Percentiles rank a stretch among this genome's conserved stretches.
phyloP scores from a whole-genome alignment of 2,797 vertebrate species.

The Melanotaenia trifasciata region DNA sequence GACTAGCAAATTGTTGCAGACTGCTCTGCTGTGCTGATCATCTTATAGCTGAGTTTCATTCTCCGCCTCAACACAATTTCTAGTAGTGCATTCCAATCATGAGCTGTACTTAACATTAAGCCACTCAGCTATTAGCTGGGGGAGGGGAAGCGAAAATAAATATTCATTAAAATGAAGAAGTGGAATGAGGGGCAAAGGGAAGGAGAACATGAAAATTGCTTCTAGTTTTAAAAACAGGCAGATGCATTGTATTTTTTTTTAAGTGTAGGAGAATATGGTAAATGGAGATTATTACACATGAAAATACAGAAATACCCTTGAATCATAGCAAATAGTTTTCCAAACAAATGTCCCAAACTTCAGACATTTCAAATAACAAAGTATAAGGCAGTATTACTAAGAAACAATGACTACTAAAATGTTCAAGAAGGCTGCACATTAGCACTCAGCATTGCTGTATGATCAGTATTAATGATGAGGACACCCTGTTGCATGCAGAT shows the following conservation, averaged over 20 bases:
- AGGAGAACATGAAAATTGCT: not conserved
- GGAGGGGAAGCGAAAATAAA: slow-evolving; percentile 57
- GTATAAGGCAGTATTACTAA: not conserved
- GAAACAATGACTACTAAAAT: not conserved
- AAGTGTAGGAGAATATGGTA: not conserved
- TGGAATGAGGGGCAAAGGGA: slow-evolving; percentile 6
- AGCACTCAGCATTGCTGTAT: slow-evolving; percentile 15
- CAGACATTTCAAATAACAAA: not conserved
- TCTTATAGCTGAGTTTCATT: slow-evolving; percentile 31
- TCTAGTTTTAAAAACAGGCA: slow-evolving; percentile 5
- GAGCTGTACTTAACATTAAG: slow-evolving; percentile 65
- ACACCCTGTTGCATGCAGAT: slow-evolving; percentile 83
- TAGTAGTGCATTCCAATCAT: slow-evolving; percentile 57
- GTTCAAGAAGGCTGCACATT: not conserved
- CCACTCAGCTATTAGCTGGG: slow-evolving; percentile 61
- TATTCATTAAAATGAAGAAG: slow-evolving; percentile 49
- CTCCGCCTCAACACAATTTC: slow-evolving; percentile 50
- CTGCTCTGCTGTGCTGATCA: slow-evolving; percentile 31
- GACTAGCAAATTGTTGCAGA: slow-evolving; percentile 53
- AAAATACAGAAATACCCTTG: not conserved
- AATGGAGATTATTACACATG: slow-evolving; percentile 1
- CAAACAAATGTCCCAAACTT: not conserved
- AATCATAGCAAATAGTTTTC: not conserved
- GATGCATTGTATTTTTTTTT: not conserved
- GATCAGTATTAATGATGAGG: slow-evolving; percentile 53